A percentile compares a stretch with the other conserved stretches of the same genome.
Conservation (phyloP, 2,888 invertebrate species). For the Troides oblongomaculatus region DNA sequence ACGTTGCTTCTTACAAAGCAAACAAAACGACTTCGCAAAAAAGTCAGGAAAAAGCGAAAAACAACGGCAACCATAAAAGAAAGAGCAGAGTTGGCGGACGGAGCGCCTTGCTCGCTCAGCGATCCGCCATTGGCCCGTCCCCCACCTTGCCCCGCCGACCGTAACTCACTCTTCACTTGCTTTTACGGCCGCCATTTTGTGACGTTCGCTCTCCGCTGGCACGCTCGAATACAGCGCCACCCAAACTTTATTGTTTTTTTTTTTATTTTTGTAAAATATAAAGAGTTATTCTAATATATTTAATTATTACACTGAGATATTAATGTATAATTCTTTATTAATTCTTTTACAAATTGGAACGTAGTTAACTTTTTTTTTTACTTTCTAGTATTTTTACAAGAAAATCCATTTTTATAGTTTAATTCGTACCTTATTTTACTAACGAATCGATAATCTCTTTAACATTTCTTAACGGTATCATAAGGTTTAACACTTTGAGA, state of each 20-base stretch:
- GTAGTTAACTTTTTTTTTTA: too few species aligned
- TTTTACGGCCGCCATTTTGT: slow-evolving; percentile 80
- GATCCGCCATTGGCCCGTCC: slow-evolving; percentile 65
- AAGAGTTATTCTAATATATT: not conserved
- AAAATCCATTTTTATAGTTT: not conserved
- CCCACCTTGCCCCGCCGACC: slow-evolving; percentile 49
- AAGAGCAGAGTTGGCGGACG: slow-evolving; percentile 77
- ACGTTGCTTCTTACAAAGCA: slow-evolving; percentile 63
- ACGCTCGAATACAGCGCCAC: slow-evolving; percentile 66
- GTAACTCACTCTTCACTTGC: slow-evolving; percentile 80
- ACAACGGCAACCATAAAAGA: slow-evolving; percentile 76
- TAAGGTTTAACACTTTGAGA: slow-evolving; percentile 13
- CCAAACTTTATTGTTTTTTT: slow-evolving; percentile 12
- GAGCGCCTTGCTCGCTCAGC: slow-evolving; percentile 68
- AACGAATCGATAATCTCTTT: not conserved
- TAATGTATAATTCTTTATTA: too few species aligned
- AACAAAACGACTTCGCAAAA: slow-evolving; percentile 72
- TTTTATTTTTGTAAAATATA: not conserved
- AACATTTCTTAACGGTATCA: not conserved
- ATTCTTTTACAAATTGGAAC: too few species aligned
- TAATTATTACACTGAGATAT: not conserved
- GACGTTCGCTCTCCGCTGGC: slow-evolving; percentile 74
- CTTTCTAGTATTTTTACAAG: too few species aligned
- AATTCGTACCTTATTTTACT: not conserved
- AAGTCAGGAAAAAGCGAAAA: slow-evolving; percentile 77